phyloP scores from a whole-genome alignment of 2,113 vertebrate species.

The Ageneiosus marmoratus region DNA sequence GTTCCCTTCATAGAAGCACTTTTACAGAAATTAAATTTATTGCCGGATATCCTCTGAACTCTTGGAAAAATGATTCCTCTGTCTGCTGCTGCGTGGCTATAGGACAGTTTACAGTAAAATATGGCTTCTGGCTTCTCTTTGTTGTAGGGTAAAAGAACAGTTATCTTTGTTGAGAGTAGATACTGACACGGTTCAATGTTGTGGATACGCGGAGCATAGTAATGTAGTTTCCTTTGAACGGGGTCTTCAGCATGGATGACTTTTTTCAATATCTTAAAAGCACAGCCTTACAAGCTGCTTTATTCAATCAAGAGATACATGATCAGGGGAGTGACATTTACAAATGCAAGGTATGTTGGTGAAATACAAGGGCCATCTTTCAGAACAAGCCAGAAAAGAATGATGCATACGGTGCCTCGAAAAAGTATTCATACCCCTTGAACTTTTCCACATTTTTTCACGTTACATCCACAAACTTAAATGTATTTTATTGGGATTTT shows the following conservation, averaged over 20 bases:
- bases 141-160: constrained; percentile 63
- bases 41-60: constrained; percentile 54
- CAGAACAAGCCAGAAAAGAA: constrained; percentile 49
- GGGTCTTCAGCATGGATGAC: constrained; percentile 56
- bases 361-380: constrained; percentile 67
- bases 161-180: constrained; percentile 69
- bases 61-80: constrained; percentile 56
- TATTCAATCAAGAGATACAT: constrained; percentile 57
- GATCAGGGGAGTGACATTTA: constrained; percentile 63
- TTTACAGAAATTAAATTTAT: constrained; percentile 60
- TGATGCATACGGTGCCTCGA: too few relatives aligned
- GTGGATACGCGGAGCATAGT: constrained; percentile 45
- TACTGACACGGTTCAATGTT: constrained; percentile 57
- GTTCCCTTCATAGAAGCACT: constrained; percentile 68
- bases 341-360: constrained; percentile 64
- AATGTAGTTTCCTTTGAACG: constrained; percentile 27
- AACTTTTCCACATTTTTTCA: too few relatives aligned
- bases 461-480: too few relatives aligned
- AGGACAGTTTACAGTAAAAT: constrained; percentile 57
- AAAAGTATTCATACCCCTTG: too few relatives aligned
- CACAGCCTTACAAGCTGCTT: constrained; percentile 56
- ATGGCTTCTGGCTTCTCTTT: constrained; percentile 55
- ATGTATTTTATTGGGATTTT: too few relatives aligned
- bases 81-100: constrained; percentile 50
- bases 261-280: constrained; percentile 74